Conservation (phyloP, 2,888 invertebrate species). For the Cryptus viduatorius region DNA sequence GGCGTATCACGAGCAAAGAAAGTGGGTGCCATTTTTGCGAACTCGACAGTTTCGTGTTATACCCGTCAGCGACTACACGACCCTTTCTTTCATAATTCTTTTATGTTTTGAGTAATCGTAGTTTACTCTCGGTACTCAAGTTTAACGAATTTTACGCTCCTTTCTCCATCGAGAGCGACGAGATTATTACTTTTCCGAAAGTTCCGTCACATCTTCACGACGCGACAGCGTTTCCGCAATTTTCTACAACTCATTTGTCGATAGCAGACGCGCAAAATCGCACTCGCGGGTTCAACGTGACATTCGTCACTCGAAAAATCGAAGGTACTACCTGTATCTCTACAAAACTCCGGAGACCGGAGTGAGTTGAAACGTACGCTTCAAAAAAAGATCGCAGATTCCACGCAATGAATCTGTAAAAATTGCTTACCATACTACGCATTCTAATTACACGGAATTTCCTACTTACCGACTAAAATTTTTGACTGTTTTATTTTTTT, state of each 20-base stretch:
- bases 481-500: no score
- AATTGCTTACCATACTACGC: no score
- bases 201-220: neutral
- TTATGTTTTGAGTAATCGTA: constrained; percentile 29
- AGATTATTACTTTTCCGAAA: constrained; percentile 18
- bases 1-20: neutral
- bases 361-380: no score
- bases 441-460: no score
- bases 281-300: no score
- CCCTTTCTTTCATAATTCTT: constrained; percentile 26
- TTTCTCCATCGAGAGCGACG: constrained; percentile 9
- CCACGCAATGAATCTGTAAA: no score
- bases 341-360: no score
- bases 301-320: no score
- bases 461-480: no score
- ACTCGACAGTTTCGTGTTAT: constrained; percentile 53
- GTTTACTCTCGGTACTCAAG: constrained; percentile 5
- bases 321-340: no score
- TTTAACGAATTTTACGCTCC: constrained; percentile 8
- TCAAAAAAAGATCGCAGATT: no score
- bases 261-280: no score
- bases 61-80: constrained; percentile 28
- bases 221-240: neutral
- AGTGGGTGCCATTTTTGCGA: constrained; percentile 53
- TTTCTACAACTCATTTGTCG: constrained; percentile 20